Conservation (phyloP, 1,140 invertebrate species). For the Penaeus vannamei region DNA sequence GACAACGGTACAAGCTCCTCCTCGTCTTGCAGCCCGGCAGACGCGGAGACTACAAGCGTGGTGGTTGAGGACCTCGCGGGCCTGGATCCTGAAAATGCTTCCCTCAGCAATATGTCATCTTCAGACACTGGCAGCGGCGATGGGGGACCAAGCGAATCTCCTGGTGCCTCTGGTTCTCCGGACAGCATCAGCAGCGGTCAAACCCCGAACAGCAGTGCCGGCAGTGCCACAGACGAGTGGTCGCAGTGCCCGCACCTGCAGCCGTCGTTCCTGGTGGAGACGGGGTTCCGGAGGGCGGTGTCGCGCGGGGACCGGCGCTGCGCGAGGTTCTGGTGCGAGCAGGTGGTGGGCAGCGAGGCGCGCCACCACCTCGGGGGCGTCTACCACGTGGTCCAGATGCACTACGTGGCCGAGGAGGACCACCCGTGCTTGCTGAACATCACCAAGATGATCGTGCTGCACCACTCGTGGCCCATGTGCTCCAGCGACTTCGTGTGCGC, state of each 20-base stretch:
- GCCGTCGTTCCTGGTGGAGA: slow-evolving; percentile 24
- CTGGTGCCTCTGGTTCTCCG: no score
- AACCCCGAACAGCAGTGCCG: not conserved
- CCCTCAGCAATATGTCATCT: no score
- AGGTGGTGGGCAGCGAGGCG: slow-evolving; percentile 37
- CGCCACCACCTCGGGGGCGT: slow-evolving; percentile 34
- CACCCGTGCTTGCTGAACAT: slow-evolving; percentile 61
- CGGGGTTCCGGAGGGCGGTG: slow-evolving; percentile 43
- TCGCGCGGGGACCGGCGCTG: slow-evolving; percentile 37
- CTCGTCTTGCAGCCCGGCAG: no score
- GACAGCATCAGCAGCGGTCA: not conserved
- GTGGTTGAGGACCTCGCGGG: no score
- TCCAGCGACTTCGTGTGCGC: slow-evolving; percentile 64
- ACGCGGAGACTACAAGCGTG: no score
- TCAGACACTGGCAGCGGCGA: no score
- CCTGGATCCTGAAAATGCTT: no score
- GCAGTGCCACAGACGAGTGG: not conserved
- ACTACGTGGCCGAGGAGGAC: slow-evolving; percentile 56
- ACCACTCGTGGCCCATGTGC: slow-evolving; percentile 66
- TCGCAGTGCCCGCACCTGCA: slow-evolving; percentile 36
- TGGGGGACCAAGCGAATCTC: no score
- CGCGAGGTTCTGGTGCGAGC: slow-evolving; percentile 52
- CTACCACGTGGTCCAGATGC: slow-evolving; percentile 52
- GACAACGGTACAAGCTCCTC: no score
- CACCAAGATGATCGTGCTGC: slow-evolving; percentile 54